Evolutionary conservation across 2,888 invertebrate genomes (phyloP), one percentile per base, ranked within the genome.

Genomic region (Tuta absoluta): DNA sequence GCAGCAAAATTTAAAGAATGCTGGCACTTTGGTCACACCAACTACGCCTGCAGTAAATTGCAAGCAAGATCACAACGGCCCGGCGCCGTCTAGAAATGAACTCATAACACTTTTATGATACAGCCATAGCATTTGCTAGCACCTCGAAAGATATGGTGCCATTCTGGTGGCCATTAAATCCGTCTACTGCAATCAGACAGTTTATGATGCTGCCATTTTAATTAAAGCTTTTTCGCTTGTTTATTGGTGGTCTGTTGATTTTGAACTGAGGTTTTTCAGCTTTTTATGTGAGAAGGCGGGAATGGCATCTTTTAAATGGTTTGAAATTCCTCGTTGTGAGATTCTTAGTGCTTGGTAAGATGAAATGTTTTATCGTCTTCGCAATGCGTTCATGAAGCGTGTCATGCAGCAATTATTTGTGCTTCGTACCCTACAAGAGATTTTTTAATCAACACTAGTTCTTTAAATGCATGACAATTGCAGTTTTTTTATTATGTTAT

Each of bases 41-140:
- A 5, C 33, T 33, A 33, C 33, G 8, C 4, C 8, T 33, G 45
- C 61, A 49, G 61, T 61, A 61, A 61, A 61, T 61, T 61, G 61
- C 38, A 58, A 19, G 38, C 14, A 24, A 38, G 38, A 24, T 61
- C 48, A 61, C 17, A 61, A 28, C 49, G 28, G 19, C 48, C 24
- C 56, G 56, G 56, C 61, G 61, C 48, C 75, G 80, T 76, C 82
- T 82, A 75, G 76, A 81, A 86, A 89, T 87, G 87, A 87, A 88
- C 87, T 86, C 89, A 88, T 90, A 90, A 89, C 84, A 87, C 75
- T 89, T 90, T 90, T 89, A 90, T 81, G 87, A 84, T 81, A 77
- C 73, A 72, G 71, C 69, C 79, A 76, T 76, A 67, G n/a, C n/a
- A 33, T 8, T 33, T 56, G 56, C 76, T 64, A 64, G 58, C 64